Conservation (phyloP, 2,888 invertebrate genomes). For the Lithophane socia region DNA sequence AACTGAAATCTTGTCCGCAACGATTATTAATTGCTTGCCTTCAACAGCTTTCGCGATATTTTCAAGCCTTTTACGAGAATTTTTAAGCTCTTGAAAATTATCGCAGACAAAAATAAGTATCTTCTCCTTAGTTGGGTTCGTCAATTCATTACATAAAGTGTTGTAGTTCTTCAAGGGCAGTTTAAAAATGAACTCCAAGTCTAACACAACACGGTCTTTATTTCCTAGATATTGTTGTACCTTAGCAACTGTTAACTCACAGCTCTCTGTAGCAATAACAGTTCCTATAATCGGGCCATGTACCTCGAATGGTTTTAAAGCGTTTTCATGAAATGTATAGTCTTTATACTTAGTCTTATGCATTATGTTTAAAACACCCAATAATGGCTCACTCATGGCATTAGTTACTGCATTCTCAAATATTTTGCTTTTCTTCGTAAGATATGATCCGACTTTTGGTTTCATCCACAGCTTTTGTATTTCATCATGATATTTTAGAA, state of each 20-base stretch:
- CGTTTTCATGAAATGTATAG: slow-evolving; percentile 23
- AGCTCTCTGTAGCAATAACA: slow-evolving; percentile 9
- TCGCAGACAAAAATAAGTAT: slow-evolving; percentile 24
- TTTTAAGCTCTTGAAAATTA: background rate
- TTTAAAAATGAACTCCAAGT: slow-evolving; percentile 28
- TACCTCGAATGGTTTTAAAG: slow-evolving; percentile 4
- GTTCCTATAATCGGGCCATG: background rate
- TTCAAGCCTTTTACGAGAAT: slow-evolving; percentile 2
- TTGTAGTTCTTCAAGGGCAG: slow-evolving; percentile 19
- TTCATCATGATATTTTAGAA: too few species aligned
- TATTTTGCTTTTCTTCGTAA: slow-evolving; percentile 37
- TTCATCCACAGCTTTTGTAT: too few species aligned
- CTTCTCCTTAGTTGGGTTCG: background rate
- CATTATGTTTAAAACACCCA: slow-evolving; percentile 29
- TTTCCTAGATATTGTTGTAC: slow-evolving; percentile 27
- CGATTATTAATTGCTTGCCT: slow-evolving; percentile 18
- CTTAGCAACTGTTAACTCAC: slow-evolving; percentile 25
- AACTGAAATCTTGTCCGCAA: slow-evolving; percentile 9
- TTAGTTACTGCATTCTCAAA: slow-evolving; percentile 24
- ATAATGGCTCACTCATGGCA: slow-evolving; percentile 37
- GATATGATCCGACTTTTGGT: slow-evolving; percentile 9
- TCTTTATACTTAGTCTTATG: slow-evolving; percentile 17
- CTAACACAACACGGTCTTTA: slow-evolving; percentile 8
- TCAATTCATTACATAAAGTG: slow-evolving; percentile 33
- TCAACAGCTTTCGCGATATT: slow-evolving; percentile 17